Percentiles rank a stretch among this genome's conserved stretches.
Conservation (phyloP, 2,797 vertebrate genomes). For the Micromesistius poutassou region DNA sequence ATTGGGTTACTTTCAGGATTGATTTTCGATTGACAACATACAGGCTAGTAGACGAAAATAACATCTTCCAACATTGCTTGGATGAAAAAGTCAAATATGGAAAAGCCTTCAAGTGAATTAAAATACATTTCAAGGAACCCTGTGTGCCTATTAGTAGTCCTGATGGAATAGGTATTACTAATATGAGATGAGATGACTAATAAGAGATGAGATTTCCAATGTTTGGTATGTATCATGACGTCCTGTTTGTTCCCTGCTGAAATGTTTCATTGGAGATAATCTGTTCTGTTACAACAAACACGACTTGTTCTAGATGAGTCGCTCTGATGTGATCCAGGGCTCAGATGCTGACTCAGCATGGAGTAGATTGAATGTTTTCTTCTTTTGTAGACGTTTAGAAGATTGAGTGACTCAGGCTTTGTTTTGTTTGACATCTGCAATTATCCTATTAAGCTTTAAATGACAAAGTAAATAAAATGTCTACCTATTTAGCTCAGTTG, state of each 20-base stretch:
- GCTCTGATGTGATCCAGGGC: slow-evolving; percentile 33
- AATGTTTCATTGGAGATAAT: not conserved
- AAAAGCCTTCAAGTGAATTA: not conserved
- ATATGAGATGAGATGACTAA: not conserved
- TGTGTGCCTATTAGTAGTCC: not conserved
- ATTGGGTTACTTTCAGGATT: not conserved
- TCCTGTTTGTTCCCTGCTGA: not conserved
- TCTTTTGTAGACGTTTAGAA: not conserved
- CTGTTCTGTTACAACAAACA: not conserved
- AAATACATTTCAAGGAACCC: not conserved
- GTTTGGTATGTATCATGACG: not conserved
- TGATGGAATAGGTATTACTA: not conserved
- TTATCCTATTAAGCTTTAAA: slow-evolving; percentile 32
- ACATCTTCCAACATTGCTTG: not conserved
- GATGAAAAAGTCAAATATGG: not conserved
- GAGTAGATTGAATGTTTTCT: slow-evolving; percentile 15
- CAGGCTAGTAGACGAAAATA: not conserved
- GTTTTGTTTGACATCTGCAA: slow-evolving; percentile 43
- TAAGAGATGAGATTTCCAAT: too few species aligned
- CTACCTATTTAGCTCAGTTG: slow-evolving; percentile 30
- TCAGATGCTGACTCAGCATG: slow-evolving; percentile 30
- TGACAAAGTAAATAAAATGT: slow-evolving; percentile 33
- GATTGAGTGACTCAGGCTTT: slow-evolving; percentile 47
- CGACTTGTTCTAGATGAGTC: slow-evolving; percentile 43
- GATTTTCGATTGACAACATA: not conserved